Evolutionary conservation across 1,140 invertebrate species (phyloP).

Genomic region (Cydia pomonella): DNA sequence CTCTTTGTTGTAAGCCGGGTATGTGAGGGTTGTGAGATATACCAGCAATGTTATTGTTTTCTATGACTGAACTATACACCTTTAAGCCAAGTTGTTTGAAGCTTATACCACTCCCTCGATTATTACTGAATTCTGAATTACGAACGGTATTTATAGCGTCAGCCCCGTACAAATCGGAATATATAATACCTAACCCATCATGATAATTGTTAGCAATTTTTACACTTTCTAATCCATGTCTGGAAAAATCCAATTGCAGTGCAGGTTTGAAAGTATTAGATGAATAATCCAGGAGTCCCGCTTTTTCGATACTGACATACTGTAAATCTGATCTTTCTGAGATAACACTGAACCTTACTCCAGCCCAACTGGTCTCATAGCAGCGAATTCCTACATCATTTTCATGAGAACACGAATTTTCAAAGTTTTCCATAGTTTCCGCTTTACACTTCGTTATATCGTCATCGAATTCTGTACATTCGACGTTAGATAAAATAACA

Average conservation of each 20-base stretch:
- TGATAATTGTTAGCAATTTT: constrained; percentile 90
- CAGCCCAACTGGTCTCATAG: constrained; percentile 95
- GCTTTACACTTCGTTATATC: constrained; percentile 94
- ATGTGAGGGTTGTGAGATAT: constrained; percentile 96
- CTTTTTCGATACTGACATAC: constrained; percentile 93
- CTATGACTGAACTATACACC: constrained; percentile 88
- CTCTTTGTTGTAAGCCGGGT: constrained; percentile 91
- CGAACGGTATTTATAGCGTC: constrained; percentile 92
- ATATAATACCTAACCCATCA: constrained; percentile 93
- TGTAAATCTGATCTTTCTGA: constrained; percentile 93
- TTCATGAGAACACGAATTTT: constrained; percentile 93
- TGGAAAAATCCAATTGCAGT: constrained; percentile 97
- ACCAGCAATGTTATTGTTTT: constrained; percentile 93
- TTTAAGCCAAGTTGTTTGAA: constrained; percentile 93
- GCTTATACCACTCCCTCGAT: constrained; percentile 93
- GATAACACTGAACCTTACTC: constrained; percentile 92
- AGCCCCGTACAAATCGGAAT: constrained; percentile 93
- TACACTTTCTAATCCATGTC: constrained; percentile 93
- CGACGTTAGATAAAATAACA: constrained; percentile 92
- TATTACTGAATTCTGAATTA: constrained; percentile 93
- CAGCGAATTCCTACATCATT: constrained; percentile 94
- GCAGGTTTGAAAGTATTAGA: constrained; percentile 95
- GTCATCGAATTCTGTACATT: constrained; percentile 95
- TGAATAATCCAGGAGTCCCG: constrained; percentile 96
- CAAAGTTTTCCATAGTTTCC: constrained; percentile 88